These are phyloP conservation scores for Spilogale gracilis DNA, from an alignment of 2,113 vertebrate species.

Conservation along the genomic window DNA sequence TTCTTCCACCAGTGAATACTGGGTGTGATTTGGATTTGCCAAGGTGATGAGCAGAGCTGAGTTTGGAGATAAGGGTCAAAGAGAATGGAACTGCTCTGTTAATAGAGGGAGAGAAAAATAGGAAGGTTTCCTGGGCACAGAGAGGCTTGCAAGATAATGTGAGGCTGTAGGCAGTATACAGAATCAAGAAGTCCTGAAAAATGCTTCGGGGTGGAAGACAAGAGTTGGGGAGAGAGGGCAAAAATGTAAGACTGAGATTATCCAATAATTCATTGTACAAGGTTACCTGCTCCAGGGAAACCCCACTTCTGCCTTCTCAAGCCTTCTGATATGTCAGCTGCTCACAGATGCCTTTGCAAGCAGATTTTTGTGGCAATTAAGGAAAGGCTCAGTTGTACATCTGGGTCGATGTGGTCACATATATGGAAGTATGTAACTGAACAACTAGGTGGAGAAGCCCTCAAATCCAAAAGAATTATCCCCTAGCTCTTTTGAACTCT, in stretches of 20 bases:
- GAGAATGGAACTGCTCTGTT: background rate
- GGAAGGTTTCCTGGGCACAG: background rate
- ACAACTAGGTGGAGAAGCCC: background rate
- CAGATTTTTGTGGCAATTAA: background rate
- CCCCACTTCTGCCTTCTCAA: background rate
- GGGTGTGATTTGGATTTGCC: background rate
- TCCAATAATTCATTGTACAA: background rate
- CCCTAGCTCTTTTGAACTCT: background rate
- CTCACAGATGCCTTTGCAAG: background rate
- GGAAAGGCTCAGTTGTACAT: background rate
- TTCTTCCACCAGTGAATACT: background rate
- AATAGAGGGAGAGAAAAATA: background rate
- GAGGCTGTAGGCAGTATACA: background rate
- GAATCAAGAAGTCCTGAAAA: background rate
- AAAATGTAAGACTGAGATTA: background rate
- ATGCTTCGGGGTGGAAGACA: background rate
- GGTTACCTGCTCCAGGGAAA: background rate
- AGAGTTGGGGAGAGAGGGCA: background rate
- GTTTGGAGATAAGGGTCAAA: background rate
- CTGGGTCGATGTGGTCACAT: background rate
- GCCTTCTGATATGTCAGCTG: background rate
- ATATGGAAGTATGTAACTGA: background rate
- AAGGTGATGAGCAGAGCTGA: background rate
- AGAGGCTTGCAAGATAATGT: background rate
- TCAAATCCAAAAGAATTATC: background rate